Base-by-base conservation (phyloP, 2,113 vertebrate species). In the Takifugu bimaculatus region DNA sequence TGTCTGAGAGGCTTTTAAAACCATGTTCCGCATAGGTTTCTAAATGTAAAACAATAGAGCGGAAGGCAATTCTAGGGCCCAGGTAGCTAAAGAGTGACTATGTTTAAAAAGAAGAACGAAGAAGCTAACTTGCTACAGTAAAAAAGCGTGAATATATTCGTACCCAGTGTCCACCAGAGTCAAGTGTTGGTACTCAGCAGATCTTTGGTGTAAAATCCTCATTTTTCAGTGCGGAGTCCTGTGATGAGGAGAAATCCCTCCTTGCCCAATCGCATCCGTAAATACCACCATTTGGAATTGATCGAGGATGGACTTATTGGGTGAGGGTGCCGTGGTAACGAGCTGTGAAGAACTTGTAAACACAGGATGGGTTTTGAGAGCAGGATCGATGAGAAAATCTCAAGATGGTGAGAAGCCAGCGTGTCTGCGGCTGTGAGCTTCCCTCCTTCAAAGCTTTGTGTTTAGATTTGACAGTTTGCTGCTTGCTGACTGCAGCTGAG, bases 281-380 rank as follows among this genome's bases (percentile, higher is more conserved):
- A 75, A 79, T 78, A 39, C 56, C 28, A 50, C 54, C 51, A 56
- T 63, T 27, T 48, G 61, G 69, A 71, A 60, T 80, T 82, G 70
- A 77, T 82, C 77, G 82, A 73, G 56, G 63, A 54, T 43, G 47
- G 63, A 80, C 70, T 80, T 64, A 73, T 51, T 73, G 70, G 68
- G 68, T 0, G 35, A 39, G 35, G 5, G 7, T 39, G 35, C 11
- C 11, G 7, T 10, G 35, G 35, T 10, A 39, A 10, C 35, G 7
- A 10, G 35, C 35, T 39, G 35, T 39, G 35, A 39, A 39, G 9
- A 39, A 39, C 20, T 20, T 20, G 20, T 20, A 20, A 20, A 20
- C 6, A 3, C 1, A 32, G n/a, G 51, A 13, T 3, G 6, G 52
- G 51, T 59, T 53, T 5, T 52, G 54, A 58, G 35, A 43, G 35